Conservation (phyloP, 2,888 invertebrate species). For the Diloba caeruleocephala region DNA sequence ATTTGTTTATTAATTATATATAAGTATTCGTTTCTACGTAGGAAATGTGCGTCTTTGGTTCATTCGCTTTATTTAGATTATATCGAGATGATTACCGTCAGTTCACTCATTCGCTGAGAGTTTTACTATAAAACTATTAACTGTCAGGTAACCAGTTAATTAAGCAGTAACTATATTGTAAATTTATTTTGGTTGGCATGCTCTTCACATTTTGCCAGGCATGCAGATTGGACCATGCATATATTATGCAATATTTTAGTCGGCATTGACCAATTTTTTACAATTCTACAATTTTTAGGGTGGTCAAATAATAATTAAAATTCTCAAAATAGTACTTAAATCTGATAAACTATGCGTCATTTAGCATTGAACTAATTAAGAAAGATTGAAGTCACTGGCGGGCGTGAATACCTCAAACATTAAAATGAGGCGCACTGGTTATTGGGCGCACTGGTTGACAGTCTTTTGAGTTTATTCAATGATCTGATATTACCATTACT, state of each 20-base stretch:
- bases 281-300: constrained; percentile 22
- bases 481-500: not conserved
- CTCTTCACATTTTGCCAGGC: constrained; percentile 63
- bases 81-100: constrained; percentile 59
- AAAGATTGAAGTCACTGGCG: constrained; percentile 17
- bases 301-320: constrained; percentile 19
- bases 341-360: constrained; percentile 26
- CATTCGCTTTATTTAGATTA: constrained; percentile 53
- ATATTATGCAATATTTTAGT: constrained; percentile 69
- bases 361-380: constrained; percentile 36
- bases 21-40: constrained; percentile 61
- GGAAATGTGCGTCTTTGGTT: constrained; percentile 70
- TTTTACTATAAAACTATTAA: constrained; percentile 57
- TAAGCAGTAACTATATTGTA: constrained; percentile 58
- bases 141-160: constrained; percentile 46
- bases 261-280: constrained; percentile 57
- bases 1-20: constrained; percentile 69
- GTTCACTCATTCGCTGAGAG: too few relatives aligned
- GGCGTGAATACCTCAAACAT: constrained; percentile 30
- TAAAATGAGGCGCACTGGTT: constrained; percentile 8
- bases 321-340: constrained; percentile 13
- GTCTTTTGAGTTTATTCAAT: too few relatives aligned
- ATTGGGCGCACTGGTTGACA: too few relatives aligned
- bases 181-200: constrained; percentile 65
- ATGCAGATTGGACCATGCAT: constrained; percentile 66